These are phyloP conservation scores for Arremon brunneinucha DNA, from an alignment of 2,797 vertebrate species.

Conservation along the genomic window DNA sequence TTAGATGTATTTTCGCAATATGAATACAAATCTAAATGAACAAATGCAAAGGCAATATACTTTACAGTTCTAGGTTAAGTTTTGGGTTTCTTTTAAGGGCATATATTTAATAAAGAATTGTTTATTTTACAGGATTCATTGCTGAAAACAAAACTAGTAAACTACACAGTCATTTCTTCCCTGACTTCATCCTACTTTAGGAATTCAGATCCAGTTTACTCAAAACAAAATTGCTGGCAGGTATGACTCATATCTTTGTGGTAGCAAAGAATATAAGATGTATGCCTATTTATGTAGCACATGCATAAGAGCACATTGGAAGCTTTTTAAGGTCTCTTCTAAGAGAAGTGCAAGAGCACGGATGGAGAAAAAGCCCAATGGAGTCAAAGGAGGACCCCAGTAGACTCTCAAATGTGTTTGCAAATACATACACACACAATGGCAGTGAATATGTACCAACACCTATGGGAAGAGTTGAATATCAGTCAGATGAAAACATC, in stretches of 20 bases:
- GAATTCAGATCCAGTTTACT: slow-evolving; percentile 21
- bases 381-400: background rate
- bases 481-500: background rate
- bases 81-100: background rate
- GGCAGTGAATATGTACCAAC: background rate
- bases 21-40: background rate
- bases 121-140: background rate
- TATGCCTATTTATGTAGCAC: background rate
- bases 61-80: background rate
- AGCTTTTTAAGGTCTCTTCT: background rate
- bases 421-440: background rate
- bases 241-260: slow-evolving; percentile 24
- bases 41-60: background rate
- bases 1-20: background rate
- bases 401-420: background rate
- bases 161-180: background rate
- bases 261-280: background rate
- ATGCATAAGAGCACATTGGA: background rate
- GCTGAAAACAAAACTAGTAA: background rate
- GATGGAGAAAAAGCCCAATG: background rate
- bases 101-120: background rate
- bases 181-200: background rate
- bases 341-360: background rate
- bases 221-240: slow-evolving; percentile 24
- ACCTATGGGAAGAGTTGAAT: background rate